Conservation (phyloP, 2,888 invertebrate species). For the Cremastinae sp. region DNA sequence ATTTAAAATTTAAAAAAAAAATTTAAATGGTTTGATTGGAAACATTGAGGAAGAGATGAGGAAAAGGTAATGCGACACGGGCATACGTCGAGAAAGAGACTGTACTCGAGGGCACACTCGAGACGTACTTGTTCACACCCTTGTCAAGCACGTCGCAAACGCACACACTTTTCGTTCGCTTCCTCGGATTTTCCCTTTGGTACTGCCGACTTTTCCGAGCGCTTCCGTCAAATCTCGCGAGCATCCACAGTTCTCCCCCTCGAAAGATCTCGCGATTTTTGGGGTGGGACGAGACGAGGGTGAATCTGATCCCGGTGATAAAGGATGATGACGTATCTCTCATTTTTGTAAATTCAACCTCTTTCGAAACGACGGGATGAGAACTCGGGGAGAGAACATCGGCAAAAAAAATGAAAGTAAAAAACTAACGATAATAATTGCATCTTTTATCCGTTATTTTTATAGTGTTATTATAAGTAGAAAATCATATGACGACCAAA, state of each 20-base stretch:
- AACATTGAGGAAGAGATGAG: too few relatives aligned
- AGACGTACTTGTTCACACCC: conserved; percentile 77
- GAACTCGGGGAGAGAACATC: background rate
- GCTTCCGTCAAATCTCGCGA: too few relatives aligned
- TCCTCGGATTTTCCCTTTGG: conserved; percentile 23
- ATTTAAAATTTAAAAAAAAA: too few relatives aligned
- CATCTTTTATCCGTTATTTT: too few relatives aligned
- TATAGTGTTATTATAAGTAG: too few relatives aligned
- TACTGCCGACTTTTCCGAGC: background rate
- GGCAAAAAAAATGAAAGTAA: too few relatives aligned
- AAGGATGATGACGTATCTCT: conserved; percentile 48
- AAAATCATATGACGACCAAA: too few relatives aligned
- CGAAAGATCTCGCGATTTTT: conserved; percentile 5
- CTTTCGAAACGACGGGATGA: conserved; percentile 64
- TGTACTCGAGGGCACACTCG: conserved; percentile 71
- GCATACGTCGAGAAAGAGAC: conserved; percentile 51
- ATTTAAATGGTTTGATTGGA: too few relatives aligned
- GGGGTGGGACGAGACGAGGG: background rate
- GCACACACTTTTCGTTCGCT: conserved; percentile 55
- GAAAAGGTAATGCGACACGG: background rate
- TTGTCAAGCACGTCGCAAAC: conserved; percentile 69
- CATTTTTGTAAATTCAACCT: conserved; percentile 71
- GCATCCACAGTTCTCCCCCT: background rate
- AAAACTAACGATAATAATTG: too few relatives aligned
- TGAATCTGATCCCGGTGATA: too few relatives aligned